Evolutionary conservation across 2,113 vertebrate species (phyloP).

Genomic region (Mustela nigripes): DNA sequence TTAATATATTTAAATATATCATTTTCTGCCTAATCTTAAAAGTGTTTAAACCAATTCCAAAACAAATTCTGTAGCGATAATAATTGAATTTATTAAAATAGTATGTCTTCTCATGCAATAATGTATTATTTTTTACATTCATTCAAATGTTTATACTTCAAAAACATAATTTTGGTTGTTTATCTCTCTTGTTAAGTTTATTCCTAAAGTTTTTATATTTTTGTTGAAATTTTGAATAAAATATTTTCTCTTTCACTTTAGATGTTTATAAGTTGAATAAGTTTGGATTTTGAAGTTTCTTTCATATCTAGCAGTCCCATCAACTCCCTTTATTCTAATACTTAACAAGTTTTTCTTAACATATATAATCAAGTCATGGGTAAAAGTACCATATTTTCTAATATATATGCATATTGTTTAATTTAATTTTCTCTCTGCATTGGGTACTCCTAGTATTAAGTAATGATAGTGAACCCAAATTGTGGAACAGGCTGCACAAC

Average conservation of each 20-base stretch:
- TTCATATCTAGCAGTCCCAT: background rate
- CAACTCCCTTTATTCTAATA: background rate
- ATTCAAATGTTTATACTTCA: background rate
- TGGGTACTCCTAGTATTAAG: background rate
- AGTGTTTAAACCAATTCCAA: background rate
- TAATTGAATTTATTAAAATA: background rate
- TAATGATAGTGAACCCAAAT: background rate
- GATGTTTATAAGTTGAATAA: background rate
- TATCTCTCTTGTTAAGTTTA: background rate
- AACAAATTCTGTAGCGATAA: background rate
- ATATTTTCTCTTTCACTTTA: background rate
- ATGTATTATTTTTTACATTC: background rate
- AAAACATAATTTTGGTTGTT: background rate
- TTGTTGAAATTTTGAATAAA: background rate
- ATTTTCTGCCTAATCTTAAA: background rate
- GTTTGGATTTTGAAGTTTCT: background rate
- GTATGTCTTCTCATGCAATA: background rate
- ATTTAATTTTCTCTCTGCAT: background rate
- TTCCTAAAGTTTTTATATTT: background rate
- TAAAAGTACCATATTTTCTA: background rate
- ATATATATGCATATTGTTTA: background rate
- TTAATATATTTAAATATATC: background rate
- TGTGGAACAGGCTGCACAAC: accelerated
- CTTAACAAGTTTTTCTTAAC: background rate
- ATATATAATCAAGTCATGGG: background rate